Evolutionary conservation across 2,797 vertebrate genomes (phyloP).

Genomic region (Darevskia nairensis): DNA sequence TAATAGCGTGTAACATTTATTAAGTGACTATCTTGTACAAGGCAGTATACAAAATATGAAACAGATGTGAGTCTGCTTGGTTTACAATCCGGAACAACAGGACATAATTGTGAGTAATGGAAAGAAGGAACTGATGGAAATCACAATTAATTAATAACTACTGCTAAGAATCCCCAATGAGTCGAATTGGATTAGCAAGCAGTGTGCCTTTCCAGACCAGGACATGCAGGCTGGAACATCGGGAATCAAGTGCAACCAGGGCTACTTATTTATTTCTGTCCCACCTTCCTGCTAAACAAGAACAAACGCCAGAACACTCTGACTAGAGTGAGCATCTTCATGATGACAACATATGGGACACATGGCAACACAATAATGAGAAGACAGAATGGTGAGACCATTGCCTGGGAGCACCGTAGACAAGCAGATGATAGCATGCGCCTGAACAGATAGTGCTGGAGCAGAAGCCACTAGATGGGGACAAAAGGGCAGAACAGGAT

Average conservation of each 20-base stretch:
- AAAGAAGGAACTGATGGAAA: not conserved
- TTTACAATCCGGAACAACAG: not conserved
- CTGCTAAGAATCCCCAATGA: not conserved
- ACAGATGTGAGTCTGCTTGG: not conserved
- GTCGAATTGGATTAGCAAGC: not conserved
- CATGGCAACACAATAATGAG: not conserved
- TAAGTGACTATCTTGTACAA: not conserved
- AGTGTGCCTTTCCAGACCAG: not conserved
- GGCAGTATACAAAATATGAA: slow-evolving; percentile 2
- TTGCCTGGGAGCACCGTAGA: not conserved
- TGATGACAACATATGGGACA: not conserved
- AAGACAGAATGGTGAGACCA: not conserved
- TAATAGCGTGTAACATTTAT: not conserved
- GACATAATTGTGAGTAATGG: not conserved
- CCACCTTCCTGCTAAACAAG: not conserved
- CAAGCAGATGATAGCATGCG: not conserved
- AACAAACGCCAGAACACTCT: not conserved
- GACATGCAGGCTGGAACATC: not conserved
- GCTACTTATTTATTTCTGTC: not conserved
- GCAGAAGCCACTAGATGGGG: not conserved
- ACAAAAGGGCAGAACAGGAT: not conserved
- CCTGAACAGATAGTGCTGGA: not conserved
- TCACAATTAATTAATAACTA: not conserved
- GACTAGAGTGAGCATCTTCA: not conserved
- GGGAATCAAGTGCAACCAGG: not conserved